phyloP scores from a whole-genome alignment of 2,797 vertebrate genomes.

The Chaunax sp. region DNA sequence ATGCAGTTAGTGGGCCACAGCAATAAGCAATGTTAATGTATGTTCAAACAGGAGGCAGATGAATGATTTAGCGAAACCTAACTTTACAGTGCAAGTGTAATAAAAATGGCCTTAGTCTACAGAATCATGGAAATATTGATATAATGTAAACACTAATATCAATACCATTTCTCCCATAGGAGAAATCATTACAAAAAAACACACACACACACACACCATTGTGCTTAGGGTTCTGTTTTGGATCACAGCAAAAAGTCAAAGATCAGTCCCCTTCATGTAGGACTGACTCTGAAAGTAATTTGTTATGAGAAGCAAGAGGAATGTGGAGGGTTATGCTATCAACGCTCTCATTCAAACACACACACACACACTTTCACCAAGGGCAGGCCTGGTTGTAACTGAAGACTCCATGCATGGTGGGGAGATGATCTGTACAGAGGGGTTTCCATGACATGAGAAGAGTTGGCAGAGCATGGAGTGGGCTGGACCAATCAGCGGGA shows the following conservation, averaged over 20 bases:
- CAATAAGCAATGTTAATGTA: conserved; percentile 9
- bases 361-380: conserved; percentile 2
- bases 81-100: conserved; percentile 57
- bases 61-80: conserved; percentile 27
- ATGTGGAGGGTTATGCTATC: conserved; percentile 10
- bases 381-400: conserved; percentile 48
- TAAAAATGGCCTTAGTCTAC: conserved; percentile 51
- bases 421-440: conserved; percentile 65
- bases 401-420: conserved; percentile 47
- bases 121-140: conserved; percentile 56
- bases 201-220: conserved; percentile 42
- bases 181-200: conserved; percentile 48
- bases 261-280: conserved; percentile 21
- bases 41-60: conserved; percentile 41
- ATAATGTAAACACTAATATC: conserved; percentile 72
- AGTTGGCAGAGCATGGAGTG: conserved; percentile 43
- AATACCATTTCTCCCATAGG: conserved; percentile 55
- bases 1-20: conserved; percentile 53
- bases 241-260: conserved; percentile 46
- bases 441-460: conserved; percentile 74
- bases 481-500: conserved; percentile 84
- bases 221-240: conserved; percentile 71
- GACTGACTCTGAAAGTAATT: conserved; percentile 35
- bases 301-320: conserved; percentile 35
- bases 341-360: neutral